These are phyloP conservation scores for Melikaiella ostensackeni DNA, from an alignment of 2,888 invertebrate genomes.

Conservation along the genomic window DNA sequence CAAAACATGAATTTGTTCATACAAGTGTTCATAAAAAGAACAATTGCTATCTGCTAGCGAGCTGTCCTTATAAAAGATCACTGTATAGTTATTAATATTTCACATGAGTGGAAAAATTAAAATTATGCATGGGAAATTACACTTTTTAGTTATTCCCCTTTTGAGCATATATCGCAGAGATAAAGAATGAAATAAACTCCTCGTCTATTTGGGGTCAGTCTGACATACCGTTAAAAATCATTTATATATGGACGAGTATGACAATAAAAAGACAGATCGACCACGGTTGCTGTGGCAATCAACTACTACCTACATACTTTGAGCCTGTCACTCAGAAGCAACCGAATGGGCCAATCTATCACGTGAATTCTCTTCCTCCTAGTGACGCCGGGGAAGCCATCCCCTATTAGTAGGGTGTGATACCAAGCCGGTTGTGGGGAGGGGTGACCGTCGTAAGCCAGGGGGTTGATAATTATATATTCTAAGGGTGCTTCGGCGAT, in stretches of 20 bases:
- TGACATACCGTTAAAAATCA: conserved; percentile 54
- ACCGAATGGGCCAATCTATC: conserved; percentile 76
- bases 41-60: too few relatives aligned
- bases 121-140: too few relatives aligned
- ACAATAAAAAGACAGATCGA: conserved; percentile 74
- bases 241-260: conserved; percentile 71
- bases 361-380: conserved; percentile 64
- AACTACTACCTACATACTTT: conserved; percentile 61
- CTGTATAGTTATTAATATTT: too few relatives aligned
- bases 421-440: conserved; percentile 55
- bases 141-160: too few relatives aligned
- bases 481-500: conserved; percentile 76
- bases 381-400: conserved; percentile 73
- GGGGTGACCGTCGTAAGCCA: conserved; percentile 45
- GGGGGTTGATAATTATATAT: conserved; percentile 72
- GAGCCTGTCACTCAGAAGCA: conserved; percentile 67
- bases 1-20: too few relatives aligned
- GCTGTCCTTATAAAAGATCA: too few relatives aligned
- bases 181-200: background rate
- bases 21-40: too few relatives aligned
- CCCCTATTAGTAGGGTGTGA: conserved; percentile 73
- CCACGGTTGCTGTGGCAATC: conserved; percentile 58
- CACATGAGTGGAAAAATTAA: too few relatives aligned
- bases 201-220: too few relatives aligned
- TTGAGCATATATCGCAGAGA: background rate